Conservation (phyloP, 2,113 vertebrate genomes). For the Ia io region DNA sequence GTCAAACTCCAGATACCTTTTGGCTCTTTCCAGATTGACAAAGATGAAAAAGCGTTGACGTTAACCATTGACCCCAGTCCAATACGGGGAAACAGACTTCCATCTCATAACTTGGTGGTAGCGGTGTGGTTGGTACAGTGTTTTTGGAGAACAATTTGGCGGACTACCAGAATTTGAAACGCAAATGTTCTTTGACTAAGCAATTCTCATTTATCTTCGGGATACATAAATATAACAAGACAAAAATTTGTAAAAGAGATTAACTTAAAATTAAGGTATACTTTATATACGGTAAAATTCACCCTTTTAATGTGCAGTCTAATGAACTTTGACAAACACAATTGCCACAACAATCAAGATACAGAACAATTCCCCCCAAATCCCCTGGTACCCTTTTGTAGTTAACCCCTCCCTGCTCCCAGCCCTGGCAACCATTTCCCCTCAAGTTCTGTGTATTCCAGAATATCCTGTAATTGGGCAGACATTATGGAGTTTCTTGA, state of each 20-base stretch:
- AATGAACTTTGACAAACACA: not conserved
- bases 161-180: not conserved
- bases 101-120: not conserved
- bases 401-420: not conserved
- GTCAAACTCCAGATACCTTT: not conserved
- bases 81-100: not conserved
- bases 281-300: not conserved
- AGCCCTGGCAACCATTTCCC: not conserved
- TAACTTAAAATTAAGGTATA: slow-evolving; percentile 5
- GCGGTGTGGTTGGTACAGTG: not conserved
- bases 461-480: not conserved
- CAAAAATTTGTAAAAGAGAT: not conserved
- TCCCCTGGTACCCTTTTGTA: not conserved
- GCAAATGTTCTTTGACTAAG: not conserved
- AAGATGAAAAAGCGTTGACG: not conserved
- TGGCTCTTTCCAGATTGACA: not conserved
- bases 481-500: not conserved
- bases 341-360: not conserved
- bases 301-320: not conserved
- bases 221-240: not conserved
- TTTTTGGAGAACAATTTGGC: not conserved
- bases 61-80: not conserved
- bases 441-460: not conserved
- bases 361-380: not conserved
- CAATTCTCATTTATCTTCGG: not conserved